A percentile compares a stretch with the other conserved stretches of the same genome.
Conservation (phyloP, 2,797 vertebrate genomes). For the Pogonophryne albipinna region DNA sequence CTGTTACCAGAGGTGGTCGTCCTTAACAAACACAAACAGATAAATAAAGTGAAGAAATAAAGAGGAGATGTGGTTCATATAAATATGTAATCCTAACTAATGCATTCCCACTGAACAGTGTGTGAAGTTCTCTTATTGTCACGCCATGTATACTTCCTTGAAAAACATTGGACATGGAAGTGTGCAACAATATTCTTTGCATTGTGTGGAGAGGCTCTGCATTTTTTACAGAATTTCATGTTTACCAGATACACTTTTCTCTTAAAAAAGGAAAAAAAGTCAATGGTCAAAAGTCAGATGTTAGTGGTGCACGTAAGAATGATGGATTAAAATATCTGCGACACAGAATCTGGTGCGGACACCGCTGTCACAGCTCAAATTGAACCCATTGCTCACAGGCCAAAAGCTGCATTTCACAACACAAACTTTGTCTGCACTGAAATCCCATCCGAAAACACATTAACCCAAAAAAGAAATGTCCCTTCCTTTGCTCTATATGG, state of each 20-base stretch:
- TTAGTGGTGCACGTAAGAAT: constrained; percentile 38
- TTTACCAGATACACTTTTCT: constrained; percentile 19
- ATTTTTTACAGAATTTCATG: constrained; percentile 6
- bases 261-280: constrained; percentile 14
- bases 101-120: background rate
- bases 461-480: background rate
- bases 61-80: constrained; percentile 1
- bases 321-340: constrained; percentile 79
- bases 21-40: constrained; percentile 24
- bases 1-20: constrained; percentile 30
- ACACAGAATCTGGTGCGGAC: constrained; percentile 64
- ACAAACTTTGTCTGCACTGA: constrained; percentile 48
- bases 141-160: background rate
- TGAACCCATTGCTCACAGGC: constrained; percentile 78
- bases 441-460: constrained; percentile 37
- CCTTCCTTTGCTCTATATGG: background rate
- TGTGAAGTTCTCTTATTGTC: constrained; percentile 5
- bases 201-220: background rate
- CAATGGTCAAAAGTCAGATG: constrained; percentile 25
- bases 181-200: constrained; percentile 4
- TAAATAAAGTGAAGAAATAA: background rate
- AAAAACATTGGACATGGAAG: background rate
- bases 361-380: constrained; percentile 69
- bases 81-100: constrained; percentile 6
- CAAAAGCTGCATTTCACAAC: constrained; percentile 54